Evolutionary conservation across 2,888 invertebrate genomes (phyloP).

Genomic region (Chromoteleia sp.): DNA sequence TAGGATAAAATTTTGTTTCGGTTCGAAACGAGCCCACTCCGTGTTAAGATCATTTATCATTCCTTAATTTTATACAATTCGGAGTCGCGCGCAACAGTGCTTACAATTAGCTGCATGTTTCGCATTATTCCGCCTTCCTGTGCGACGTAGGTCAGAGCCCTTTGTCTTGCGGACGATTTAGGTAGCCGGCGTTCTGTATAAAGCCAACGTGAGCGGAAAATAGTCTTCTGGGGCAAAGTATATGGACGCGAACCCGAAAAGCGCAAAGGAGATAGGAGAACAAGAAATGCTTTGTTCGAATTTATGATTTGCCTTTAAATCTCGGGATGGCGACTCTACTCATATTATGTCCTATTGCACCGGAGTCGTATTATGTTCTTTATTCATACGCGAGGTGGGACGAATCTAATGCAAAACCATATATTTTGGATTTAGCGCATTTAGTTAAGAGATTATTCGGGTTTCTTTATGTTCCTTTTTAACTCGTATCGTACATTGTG

Average conservation of each 20-base stretch:
- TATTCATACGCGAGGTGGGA: constrained; percentile 10
- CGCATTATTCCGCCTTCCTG: constrained; percentile 59
- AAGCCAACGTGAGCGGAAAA: constrained; percentile 53
- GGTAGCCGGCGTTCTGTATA: constrained; percentile 43
- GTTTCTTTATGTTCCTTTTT: constrained; percentile 41
- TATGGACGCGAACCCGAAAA: constrained; percentile 26
- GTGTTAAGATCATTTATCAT: constrained; percentile 21
- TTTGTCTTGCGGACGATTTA: constrained; percentile 62
- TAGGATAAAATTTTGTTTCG: too few species aligned
- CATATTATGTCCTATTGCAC: constrained; percentile 53
- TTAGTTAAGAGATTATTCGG: constrained; percentile 54
- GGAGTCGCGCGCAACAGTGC: constrained; percentile 43
- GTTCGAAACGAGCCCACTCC: not conserved
- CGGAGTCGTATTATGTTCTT: constrained; percentile 41
- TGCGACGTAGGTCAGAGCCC: constrained; percentile 58
- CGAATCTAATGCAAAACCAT: constrained; percentile 48
- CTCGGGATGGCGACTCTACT: constrained; percentile 41
- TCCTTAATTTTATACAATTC: constrained; percentile 55
- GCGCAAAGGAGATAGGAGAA: constrained; percentile 32
- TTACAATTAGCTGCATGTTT: constrained; percentile 67
- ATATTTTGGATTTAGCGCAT: constrained; percentile 44
- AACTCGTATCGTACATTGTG: constrained; percentile 18
- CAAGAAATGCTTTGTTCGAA: constrained; percentile 57
- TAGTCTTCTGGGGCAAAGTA: constrained; percentile 52
- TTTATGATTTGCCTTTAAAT: constrained; percentile 57